phyloP scores from a whole-genome alignment of 1,140 invertebrate genomes.

The Drosophila oshimai region DNA sequence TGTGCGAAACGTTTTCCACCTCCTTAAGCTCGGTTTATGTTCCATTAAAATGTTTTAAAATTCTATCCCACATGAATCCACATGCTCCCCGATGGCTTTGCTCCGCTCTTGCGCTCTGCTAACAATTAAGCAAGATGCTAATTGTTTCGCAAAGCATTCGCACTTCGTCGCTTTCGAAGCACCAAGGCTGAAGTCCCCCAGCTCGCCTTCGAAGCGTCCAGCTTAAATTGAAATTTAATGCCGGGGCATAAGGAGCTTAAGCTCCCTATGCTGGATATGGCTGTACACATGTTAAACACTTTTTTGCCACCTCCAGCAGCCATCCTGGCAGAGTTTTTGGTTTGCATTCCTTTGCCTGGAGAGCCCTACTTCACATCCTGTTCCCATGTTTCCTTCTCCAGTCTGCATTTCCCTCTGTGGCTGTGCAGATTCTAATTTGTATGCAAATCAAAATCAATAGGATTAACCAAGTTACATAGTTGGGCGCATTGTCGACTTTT shows the following conservation, averaged over 20 bases:
- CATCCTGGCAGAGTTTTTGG: slow-evolving; percentile 43
- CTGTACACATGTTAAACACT: slow-evolving; percentile 76
- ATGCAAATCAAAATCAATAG: slow-evolving; percentile 81
- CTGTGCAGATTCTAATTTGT: slow-evolving; percentile 69
- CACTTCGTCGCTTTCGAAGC: slow-evolving; percentile 73
- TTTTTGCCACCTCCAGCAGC: slow-evolving; percentile 41
- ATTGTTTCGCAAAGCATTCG: slow-evolving; percentile 74
- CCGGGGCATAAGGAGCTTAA: slow-evolving; percentile 50
- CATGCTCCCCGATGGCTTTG: neutral
- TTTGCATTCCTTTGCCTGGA: slow-evolving; percentile 49
- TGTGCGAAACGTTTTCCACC: neutral
- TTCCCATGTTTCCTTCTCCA: neutral
- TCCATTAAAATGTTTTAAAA: slow-evolving; percentile 75
- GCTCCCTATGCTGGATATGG: slow-evolving; percentile 48
- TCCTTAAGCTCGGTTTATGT: slow-evolving; percentile 57
- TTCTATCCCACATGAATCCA: slow-evolving; percentile 30
- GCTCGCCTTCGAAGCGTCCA: slow-evolving; percentile 30
- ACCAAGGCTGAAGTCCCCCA: neutral
- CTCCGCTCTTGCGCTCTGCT: slow-evolving; percentile 3
- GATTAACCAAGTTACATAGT: slow-evolving; percentile 75
- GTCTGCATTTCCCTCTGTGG: neutral
- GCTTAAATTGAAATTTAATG: slow-evolving; percentile 80
- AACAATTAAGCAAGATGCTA: slow-evolving; percentile 75
- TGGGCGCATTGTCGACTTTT: slow-evolving; percentile 40
- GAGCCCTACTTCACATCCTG: neutral